Evolutionary conservation across 2,797 vertebrate species (phyloP), one percentile per base, ranked within the genome.

Genomic region (Lophius americanus): DNA sequence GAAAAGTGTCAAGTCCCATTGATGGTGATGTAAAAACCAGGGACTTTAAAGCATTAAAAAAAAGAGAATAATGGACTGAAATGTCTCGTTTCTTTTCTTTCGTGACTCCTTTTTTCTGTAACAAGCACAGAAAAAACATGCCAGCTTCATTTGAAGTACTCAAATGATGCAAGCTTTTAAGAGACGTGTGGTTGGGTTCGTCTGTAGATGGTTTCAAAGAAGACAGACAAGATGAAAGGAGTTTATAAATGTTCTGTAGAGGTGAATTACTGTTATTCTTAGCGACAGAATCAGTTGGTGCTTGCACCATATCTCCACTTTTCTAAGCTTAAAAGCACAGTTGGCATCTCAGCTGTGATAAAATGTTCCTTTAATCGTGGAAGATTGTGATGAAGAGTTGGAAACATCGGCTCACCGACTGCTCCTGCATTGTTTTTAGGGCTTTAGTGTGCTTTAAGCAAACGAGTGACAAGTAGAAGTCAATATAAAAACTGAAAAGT

Each of bases 11-110:
- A 81, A 81, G 86, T 81, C 82, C 81, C 85, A 75, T 82, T 75
- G 78, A 89, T 88, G 87, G 85, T 88, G 81, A 91, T 89, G 85
- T 91, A 75, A 84, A 85, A 85, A 83, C 75, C 50, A 82, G 79
- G 68, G 77, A 87, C 75, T 85, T 84, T 71, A 83, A 89, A 82
- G 68, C 75, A 85, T 77, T 50, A 84, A 91, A 90, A 71, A 88
- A 64, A 86, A 46, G 4, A 35, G 79, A 71, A 64, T 51, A 4
- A 23, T 23, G 23, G 6, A 75, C 55, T 48, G 2, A 33, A 35
- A 39, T 57, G 13, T 44, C 37, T 60, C 13, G 65, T 70, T 44
- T 76, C 37, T 54, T 78, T 67, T 61, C 8, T 73, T 41, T 72
- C 5, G 43, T 12, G 14, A 39, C 42, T 32, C 46, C 8, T 1